Evolutionary conservation across 2,113 vertebrate genomes (phyloP), one percentile per base, ranked within the genome.

Genomic region (Nannobrachium achirus): DNA sequence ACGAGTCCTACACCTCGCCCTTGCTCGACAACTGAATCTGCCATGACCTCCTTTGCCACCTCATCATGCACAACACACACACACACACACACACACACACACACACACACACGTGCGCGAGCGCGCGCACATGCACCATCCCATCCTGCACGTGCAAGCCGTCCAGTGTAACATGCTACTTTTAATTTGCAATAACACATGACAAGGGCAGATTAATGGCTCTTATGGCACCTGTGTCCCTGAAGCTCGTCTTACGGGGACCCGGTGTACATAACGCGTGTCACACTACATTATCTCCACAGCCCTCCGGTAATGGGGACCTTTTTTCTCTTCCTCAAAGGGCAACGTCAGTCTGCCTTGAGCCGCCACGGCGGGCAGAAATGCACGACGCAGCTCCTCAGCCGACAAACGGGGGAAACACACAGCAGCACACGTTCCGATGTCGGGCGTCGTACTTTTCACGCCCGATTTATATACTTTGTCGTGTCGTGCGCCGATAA

Each of bases 101-200:
- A 33, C 1, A 33, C 25, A 33, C 25, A 33, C 25, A 33, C 25
- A 33, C 25, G 6, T 5, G 6, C 25, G 6, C 25, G 3, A 3
- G 6, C 25, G 6, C 25, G 6, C 25, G 3, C 25, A 5, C 25
- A 33, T 5, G 25, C 25, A 25, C 72, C 71, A 25, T 41, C 19
- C 39, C 71, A 48, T 72, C 52, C 73, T 75, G 25, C 78, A 65
- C 72, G 71, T 38, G 45, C n/a, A 58, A 79, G 82, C 75, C 44
- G 69, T 80, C 84, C 78, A 92, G 93, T 94, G 92, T 94, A 96
- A 96, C 95, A 94, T 92, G 94, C 94, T 95, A 95, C 95, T 96
- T 96, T 96, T 95, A 96, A 97, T 97, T 96, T 95, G 94, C 94
- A 94, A 91, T 94, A 96, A 94, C 95, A 95, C 91, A 90, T 90